Evolutionary conservation across 2,797 vertebrate species (phyloP).

Genomic region (Molossus molossus): DNA sequence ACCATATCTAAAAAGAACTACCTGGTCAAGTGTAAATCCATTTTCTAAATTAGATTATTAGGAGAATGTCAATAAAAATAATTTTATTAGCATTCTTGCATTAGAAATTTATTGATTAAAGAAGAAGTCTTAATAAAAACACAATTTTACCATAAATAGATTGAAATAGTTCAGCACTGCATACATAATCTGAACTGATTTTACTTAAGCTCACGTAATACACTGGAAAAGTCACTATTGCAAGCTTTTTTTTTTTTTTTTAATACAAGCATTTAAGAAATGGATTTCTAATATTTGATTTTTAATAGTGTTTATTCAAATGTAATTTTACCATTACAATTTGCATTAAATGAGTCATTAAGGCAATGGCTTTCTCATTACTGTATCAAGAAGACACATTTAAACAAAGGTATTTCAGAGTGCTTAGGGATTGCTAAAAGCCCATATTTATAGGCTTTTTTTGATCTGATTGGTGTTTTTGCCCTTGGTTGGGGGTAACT

Average conservation of each 20-base stretch:
- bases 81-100: neutral
- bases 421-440: neutral
- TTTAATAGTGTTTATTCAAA: conserved; percentile 87
- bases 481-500: neutral
- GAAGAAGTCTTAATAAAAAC: conserved; percentile 66
- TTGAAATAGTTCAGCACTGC: conserved; percentile 67
- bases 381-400: conserved; percentile 46
- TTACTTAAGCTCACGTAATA: conserved; percentile 74
- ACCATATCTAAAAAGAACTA: no score
- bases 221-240: conserved; percentile 46
- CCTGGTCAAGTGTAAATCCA: neutral
- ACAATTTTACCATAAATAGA: conserved; percentile 56
- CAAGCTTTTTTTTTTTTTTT: neutral
- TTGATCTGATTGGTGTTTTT: accelerated
- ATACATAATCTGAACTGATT: conserved; percentile 25
- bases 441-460: neutral
- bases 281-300: conserved; percentile 85
- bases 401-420: neutral
- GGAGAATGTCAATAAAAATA: conserved; percentile 57
- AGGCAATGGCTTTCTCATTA: conserved; percentile 53
- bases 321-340: conserved; percentile 84
- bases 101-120: neutral
- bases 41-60: conserved; percentile 42
- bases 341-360: conserved; percentile 75
- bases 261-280: conserved; percentile 62